Conservation (phyloP, 2,888 invertebrate species). For the Drosophila kokeensis region DNA sequence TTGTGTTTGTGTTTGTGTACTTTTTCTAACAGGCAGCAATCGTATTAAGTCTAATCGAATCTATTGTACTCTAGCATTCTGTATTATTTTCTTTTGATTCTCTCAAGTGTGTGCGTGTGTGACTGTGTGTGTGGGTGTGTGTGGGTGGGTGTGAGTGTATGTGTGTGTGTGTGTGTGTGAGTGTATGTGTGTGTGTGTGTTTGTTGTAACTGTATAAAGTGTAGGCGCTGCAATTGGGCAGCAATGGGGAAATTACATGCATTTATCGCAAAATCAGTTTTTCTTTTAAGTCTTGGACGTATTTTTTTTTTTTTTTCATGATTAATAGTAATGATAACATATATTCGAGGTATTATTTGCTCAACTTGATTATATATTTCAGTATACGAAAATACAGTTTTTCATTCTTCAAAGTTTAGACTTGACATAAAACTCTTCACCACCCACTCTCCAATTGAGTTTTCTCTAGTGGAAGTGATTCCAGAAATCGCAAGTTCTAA, state of each 20-base stretch:
- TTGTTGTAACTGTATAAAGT: conserved; percentile 30
- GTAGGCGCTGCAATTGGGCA: conserved; percentile 4
- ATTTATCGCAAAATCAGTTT: conserved; percentile 29
- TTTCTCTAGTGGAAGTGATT: too few species aligned
- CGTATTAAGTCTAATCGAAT: conserved; percentile 13
- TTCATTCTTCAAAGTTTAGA: too few species aligned
- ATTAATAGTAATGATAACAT: too few species aligned
- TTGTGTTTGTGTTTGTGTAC: not conserved
- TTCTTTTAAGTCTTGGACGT: conserved; percentile 25
- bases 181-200: conserved; percentile 5
- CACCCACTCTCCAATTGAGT: too few species aligned
- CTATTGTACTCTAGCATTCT: conserved; percentile 28
- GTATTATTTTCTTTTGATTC: conserved; percentile 35
- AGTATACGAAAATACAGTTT: too few species aligned
- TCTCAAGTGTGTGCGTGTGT: conserved; percentile 1
- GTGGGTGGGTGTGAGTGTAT: not conserved
- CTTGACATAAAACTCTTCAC: too few species aligned
- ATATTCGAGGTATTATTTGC: too few species aligned
- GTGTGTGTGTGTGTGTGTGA: conserved; percentile 7
- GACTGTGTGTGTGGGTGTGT: conserved; percentile 1
- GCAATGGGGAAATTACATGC: conserved; percentile 15
- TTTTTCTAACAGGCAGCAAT: conserved; percentile 14
- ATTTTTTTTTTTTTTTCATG: too few species aligned
- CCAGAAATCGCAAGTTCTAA: too few species aligned
- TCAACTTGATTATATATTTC: too few species aligned